Evolutionary conservation across 2,113 vertebrate genomes (phyloP), one percentile per base, ranked within the genome.

Genomic region (Numida meleagris): DNA sequence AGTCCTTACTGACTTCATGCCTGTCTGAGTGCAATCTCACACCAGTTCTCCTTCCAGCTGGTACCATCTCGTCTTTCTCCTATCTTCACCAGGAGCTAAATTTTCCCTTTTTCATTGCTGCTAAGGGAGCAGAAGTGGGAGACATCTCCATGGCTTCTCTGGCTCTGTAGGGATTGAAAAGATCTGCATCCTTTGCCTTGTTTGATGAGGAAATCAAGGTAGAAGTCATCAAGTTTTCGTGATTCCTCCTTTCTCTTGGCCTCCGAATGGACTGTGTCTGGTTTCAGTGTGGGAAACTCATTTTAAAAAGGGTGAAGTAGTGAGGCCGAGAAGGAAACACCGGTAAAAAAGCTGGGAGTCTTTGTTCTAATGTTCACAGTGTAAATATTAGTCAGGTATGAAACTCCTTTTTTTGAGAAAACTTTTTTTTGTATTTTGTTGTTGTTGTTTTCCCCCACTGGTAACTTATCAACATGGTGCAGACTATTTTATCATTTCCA

Each of bases 61-160:
- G 0, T 4, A 0, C 4, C 48, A 12, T 25, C 33, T 27, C 29
- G 20, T 42, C 34, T 53, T 82, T 68, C 51, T 51, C 33, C 31
- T 31, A 8, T n/a, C 16, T 15, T 83, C 45, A 74, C 12, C 50
- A n/a, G 11, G 19, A 81, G n/a, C 16, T 11, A 81, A 9, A 17
- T 63, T 84, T 85, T 25, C 17, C 5, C 13, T n/a, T 77, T 91
- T 61, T 86, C 14, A 5, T 70, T 43, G 12, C 21, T 57, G 13
- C 2, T 21, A 40, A 51, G 21, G 27, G 16, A 82, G 21, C 4
- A 63, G 42, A 72, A 13, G 6, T 21, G 43, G 25, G 10, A 2
- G 4, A 36, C 6, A 24, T 48, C 40, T 63, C 36, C 23, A 55
- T 10, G 43, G 33, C 31, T 66, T 59, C 81, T 70, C 38, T 68